These are phyloP conservation scores for Camarhynchus parvulus DNA, from an alignment of 2,113 vertebrate species.

Conservation along the genomic window DNA sequence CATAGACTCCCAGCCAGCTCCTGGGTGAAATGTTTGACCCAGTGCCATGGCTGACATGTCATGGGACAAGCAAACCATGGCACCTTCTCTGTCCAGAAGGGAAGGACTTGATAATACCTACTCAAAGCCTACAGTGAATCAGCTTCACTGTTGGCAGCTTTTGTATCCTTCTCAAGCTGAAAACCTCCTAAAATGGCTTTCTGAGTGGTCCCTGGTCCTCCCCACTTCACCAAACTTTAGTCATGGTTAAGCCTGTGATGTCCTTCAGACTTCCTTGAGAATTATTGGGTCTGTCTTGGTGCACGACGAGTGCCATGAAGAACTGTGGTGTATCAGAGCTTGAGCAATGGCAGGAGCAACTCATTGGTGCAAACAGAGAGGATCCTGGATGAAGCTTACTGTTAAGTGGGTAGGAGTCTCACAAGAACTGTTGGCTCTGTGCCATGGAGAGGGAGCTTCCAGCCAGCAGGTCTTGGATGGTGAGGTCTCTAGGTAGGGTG, in stretches of 20 bases:
- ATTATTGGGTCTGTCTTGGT: not conserved
- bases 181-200: not conserved
- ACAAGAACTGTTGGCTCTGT: not conserved
- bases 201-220: not conserved
- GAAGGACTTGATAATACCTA: not conserved
- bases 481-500: not conserved
- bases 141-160: not conserved
- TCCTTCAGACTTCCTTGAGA: not conserved
- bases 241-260: fast-evolving
- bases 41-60: not conserved
- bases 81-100: not conserved
- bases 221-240: not conserved
- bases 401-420: not conserved
- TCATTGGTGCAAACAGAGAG: not conserved
- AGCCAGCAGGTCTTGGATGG: not conserved
- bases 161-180: not conserved
- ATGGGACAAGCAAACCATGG: not conserved
- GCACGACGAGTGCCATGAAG: fast-evolving
- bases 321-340: not conserved
- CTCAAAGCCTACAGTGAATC: not conserved
- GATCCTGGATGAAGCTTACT: not conserved
- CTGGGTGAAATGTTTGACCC: not conserved
- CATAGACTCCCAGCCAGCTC: not conserved
- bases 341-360: not conserved
- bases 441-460: not conserved